Evolutionary conservation across 2,113 vertebrate species (phyloP).

Genomic region (Casuarius casuarius): DNA sequence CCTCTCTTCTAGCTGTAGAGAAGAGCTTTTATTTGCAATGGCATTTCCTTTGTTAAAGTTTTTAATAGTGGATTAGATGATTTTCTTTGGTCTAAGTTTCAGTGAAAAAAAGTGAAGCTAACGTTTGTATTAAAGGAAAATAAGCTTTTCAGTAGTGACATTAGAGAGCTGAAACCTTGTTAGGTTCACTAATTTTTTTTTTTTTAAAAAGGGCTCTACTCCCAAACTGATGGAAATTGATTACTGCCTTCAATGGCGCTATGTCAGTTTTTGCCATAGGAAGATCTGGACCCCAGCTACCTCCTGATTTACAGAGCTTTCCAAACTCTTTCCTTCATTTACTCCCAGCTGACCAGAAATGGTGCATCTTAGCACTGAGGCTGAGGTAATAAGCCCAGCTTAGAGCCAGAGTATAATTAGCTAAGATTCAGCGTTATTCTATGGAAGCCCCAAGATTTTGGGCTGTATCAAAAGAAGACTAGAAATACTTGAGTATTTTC

Average conservation of each 20-base stretch:
- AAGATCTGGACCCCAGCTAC: background rate
- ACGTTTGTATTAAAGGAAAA: background rate
- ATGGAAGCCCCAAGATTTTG: background rate
- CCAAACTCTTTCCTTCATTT: background rate
- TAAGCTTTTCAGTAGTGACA: background rate
- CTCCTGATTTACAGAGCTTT: background rate
- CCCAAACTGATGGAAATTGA: background rate
- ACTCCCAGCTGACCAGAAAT: background rate
- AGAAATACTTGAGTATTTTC: background rate
- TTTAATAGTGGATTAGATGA: background rate
- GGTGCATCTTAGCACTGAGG: background rate
- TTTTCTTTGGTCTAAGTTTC: background rate
- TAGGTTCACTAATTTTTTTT: background rate
- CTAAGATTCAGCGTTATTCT: background rate
- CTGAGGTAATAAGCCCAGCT: background rate
- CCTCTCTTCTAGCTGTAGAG: background rate
- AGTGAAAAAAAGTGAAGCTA: background rate
- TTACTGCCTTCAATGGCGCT: background rate
- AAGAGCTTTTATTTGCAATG: background rate
- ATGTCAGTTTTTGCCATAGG: background rate
- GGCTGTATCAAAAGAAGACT: background rate
- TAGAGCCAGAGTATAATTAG: background rate
- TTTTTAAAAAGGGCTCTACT: fast-evolving
- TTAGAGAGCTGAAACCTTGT: background rate
- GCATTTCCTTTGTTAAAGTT: background rate